Conservation (phyloP, 2,797 vertebrate genomes). For the Pipistrellus pipistrellus region DNA sequence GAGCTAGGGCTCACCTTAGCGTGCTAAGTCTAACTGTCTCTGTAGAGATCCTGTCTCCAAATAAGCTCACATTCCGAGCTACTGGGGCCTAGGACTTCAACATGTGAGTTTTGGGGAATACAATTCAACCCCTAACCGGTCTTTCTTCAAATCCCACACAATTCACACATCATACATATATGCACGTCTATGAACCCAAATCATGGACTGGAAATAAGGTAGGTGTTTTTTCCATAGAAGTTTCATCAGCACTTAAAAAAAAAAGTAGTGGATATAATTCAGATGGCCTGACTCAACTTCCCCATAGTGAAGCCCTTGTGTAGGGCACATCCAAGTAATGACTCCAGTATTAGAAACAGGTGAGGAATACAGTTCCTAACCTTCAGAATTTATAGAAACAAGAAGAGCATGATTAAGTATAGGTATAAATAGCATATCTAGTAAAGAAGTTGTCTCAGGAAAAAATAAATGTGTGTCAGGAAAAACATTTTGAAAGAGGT, state of each 20-base stretch:
- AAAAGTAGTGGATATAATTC: background rate
- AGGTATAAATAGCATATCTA: background rate
- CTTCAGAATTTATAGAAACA: slow-evolving; percentile 16
- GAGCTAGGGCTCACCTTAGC: background rate
- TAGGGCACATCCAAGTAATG: background rate
- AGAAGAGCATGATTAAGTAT: background rate
- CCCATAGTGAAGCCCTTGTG: background rate
- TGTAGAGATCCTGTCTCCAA: background rate
- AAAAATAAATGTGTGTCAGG: background rate
- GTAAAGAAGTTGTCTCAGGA: background rate
- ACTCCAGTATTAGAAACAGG: background rate
- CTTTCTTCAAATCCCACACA: background rate
- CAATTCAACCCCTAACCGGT: background rate
- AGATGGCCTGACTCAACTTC: background rate
- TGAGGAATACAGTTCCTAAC: background rate
- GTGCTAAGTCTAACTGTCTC: background rate
- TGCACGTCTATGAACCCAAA: background rate
- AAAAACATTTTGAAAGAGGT: background rate
- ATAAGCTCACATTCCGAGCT: background rate
- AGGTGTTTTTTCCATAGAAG: background rate
- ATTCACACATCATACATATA: background rate
- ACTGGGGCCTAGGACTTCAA: background rate
- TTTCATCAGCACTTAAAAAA: too few relatives aligned
- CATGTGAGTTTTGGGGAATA: background rate
- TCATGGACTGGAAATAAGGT: background rate